Conservation (phyloP, 2,113 vertebrate species). For the Phalacrocorax pelagicus region DNA sequence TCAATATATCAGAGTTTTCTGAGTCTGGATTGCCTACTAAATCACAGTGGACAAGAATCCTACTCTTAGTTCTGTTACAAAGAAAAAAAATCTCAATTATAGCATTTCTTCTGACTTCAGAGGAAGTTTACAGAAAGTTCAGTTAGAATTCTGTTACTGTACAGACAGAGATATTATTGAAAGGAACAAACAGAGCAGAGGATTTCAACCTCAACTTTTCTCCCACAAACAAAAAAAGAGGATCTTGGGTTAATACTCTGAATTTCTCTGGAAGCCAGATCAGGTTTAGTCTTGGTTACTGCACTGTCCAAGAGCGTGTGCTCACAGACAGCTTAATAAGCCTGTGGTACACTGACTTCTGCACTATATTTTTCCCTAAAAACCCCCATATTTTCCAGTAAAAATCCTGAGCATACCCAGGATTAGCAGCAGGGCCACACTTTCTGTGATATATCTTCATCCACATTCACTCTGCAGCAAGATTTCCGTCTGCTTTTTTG, state of each 20-base stretch:
- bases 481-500: background rate
- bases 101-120: background rate
- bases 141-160: background rate
- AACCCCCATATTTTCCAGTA: background rate
- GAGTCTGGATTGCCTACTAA: background rate
- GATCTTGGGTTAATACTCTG: background rate
- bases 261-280: background rate
- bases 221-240: background rate
- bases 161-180: background rate
- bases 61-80: background rate
- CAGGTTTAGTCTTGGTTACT: background rate
- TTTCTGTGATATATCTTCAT: background rate
- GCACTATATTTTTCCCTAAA: background rate
- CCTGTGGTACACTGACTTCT: background rate
- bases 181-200: background rate
- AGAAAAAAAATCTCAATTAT: background rate
- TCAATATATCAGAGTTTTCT: background rate
- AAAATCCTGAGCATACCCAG: background rate
- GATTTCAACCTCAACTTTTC: background rate
- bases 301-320: background rate
- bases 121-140: background rate
- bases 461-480: background rate
- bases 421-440: background rate
- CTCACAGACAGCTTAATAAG: background rate
- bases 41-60: background rate